Conservation (phyloP, 2,888 invertebrate genomes). For the Limnephilus marmoratus region DNA sequence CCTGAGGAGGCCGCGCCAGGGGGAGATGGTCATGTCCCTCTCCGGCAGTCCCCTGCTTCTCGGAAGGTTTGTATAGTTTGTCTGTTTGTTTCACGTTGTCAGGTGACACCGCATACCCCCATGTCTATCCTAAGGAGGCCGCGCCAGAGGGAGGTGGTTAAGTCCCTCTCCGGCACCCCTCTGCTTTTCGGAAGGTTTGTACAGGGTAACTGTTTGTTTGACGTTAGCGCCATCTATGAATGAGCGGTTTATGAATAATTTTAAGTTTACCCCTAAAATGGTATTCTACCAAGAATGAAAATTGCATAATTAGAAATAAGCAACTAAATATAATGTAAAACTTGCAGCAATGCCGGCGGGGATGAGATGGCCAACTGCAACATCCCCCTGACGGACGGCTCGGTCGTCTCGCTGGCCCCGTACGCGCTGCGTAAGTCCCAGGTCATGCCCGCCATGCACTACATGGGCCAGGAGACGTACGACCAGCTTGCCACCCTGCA, state of each 20-base stretch:
- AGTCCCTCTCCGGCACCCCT: conserved; percentile 83
- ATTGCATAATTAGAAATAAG: conserved; percentile 35
- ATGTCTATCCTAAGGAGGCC: conserved; percentile 80
- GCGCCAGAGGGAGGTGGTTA: conserved; percentile 81
- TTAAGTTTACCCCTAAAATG: no score
- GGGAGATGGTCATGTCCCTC: conserved; percentile 83
- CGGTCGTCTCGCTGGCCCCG: conserved; percentile 80
- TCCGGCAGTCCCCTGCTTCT: conserved; percentile 82
- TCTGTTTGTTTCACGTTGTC: not conserved
- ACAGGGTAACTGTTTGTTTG: not conserved
- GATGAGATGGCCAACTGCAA: conserved; percentile 81
- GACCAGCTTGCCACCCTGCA: conserved; percentile 75
- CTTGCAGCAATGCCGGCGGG: conserved; percentile 71
- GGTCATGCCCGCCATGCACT: conserved; percentile 73
- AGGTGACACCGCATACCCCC: conserved; percentile 79
- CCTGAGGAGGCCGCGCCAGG: conserved; percentile 79
- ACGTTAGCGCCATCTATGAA: no score
- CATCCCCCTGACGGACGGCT: conserved; percentile 81
- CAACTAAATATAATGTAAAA: not conserved
- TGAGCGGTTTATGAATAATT: no score
- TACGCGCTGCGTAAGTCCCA: conserved; percentile 74
- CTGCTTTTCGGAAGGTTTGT: conserved; percentile 75
- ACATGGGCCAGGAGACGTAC: conserved; percentile 73
- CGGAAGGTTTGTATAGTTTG: conserved; percentile 68
- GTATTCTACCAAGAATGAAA: no score